Evolutionary conservation across 1,140 invertebrate genomes (phyloP).

Genomic region (Monomorium pharaonis): DNA sequence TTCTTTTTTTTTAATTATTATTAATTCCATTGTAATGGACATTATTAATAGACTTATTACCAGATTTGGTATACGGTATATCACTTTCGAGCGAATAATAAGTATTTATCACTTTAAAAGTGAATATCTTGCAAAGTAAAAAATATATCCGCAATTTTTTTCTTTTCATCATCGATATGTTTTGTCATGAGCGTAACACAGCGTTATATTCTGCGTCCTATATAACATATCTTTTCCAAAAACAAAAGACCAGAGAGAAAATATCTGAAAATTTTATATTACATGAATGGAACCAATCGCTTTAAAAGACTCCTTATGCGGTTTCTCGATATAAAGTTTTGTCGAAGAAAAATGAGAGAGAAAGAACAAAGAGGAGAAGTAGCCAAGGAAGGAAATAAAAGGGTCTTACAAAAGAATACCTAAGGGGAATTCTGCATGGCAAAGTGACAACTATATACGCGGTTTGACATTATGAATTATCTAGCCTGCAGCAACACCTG

Average conservation of each 20-base stretch:
- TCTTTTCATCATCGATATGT: background rate
- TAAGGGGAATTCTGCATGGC: constrained; percentile 19
- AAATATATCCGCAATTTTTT: background rate
- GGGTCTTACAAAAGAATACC: constrained; percentile 5
- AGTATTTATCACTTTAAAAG: background rate
- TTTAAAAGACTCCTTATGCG: constrained; percentile 57
- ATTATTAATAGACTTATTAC: background rate
- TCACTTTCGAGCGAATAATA: background rate
- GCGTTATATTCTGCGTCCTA: background rate
- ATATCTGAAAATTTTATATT: constrained; percentile 1
- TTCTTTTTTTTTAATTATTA: background rate
- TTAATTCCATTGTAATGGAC: too few species aligned
- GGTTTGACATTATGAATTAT: constrained; percentile 69
- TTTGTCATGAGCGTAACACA: background rate
- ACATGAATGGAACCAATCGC: constrained; percentile 39
- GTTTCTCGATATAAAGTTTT: constrained; percentile 41
- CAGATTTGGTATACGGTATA: background rate
- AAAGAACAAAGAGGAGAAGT: background rate
- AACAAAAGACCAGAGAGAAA: background rate
- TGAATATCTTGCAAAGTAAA: background rate
- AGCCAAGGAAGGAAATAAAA: background rate
- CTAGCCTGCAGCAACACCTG: constrained; percentile 59
- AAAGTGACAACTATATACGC: constrained; percentile 54
- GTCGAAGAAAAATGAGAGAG: background rate
- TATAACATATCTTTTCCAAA: background rate